Percentiles rank a stretch among this genome's conserved stretches.
Conservation (phyloP, 1,140 invertebrate genomes). For the Acromyrmex charruanus region DNA sequence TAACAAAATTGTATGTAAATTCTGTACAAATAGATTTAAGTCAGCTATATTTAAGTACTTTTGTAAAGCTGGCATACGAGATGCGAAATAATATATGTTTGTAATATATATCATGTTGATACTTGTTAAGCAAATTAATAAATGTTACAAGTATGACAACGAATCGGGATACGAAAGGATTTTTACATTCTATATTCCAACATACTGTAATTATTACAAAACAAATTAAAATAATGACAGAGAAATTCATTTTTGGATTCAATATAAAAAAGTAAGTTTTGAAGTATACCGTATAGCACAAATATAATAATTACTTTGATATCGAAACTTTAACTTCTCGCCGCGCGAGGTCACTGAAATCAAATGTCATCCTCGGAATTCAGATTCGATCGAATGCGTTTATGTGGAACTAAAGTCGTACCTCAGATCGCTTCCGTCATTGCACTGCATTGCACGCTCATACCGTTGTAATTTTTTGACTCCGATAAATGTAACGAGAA, state of each 20-base stretch:
- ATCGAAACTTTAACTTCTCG: background rate
- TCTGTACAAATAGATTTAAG: constrained; percentile 37
- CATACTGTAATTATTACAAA: background rate
- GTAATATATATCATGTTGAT: constrained; percentile 36
- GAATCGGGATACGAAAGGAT: background rate
- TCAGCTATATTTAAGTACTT: constrained; percentile 49
- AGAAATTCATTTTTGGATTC: background rate
- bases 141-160: constrained; percentile 47
- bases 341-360: background rate
- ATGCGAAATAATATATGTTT: constrained; percentile 30
- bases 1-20: constrained; percentile 28
- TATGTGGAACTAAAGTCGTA: background rate
- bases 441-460: background rate
- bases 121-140: constrained; percentile 48
- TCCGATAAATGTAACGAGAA: background rate
- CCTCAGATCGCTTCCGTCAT: background rate
- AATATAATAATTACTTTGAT: background rate
- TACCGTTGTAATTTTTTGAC: background rate
- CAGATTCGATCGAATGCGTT: constrained; percentile 7
- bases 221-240: background rate
- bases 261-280: background rate
- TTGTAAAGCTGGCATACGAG: constrained; percentile 58
- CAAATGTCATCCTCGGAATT: constrained; percentile 22
- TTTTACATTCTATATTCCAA: background rate
- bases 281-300: background rate